These are phyloP conservation scores for Antheraea pernyi DNA, from an alignment of 1,140 invertebrate genomes.

Conservation along the genomic window DNA sequence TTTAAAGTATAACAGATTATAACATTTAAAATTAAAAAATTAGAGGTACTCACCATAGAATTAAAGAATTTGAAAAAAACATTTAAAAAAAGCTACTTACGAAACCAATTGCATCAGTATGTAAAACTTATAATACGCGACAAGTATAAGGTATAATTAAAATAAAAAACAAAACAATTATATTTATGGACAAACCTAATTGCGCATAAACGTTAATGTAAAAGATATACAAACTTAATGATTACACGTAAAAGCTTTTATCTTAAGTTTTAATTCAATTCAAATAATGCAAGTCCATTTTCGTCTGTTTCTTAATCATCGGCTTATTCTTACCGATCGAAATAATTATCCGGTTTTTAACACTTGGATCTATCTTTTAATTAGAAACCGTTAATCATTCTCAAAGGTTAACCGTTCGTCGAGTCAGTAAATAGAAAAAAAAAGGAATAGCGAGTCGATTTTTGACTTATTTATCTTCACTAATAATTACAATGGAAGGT, in stretches of 20 bases:
- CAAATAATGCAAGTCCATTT: slow-evolving; percentile 15
- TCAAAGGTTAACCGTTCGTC: neutral
- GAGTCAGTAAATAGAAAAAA: neutral
- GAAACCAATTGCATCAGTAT: too few relatives aligned
- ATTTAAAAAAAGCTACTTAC: too few relatives aligned
- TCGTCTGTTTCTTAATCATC: slow-evolving; percentile 27
- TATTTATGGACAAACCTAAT: neutral
- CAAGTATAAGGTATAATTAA: neutral
- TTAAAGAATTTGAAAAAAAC: too few relatives aligned
- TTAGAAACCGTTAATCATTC: slow-evolving; percentile 15
- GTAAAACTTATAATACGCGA: too few relatives aligned
- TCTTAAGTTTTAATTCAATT: slow-evolving; percentile 19
- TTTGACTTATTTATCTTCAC: too few relatives aligned
- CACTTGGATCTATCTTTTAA: slow-evolving; percentile 24
- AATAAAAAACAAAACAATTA: neutral
- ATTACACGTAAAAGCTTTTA: slow-evolving; percentile 16
- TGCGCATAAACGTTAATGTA: neutral
- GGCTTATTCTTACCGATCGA: slow-evolving; percentile 18
- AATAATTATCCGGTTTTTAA: slow-evolving; percentile 29
- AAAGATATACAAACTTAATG: slow-evolving; percentile 1
- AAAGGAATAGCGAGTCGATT: neutral
- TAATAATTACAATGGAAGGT: too few relatives aligned
- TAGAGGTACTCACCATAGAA: too few relatives aligned
- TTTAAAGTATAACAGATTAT: too few relatives aligned
- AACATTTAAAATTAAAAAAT: too few relatives aligned